A percentile compares a stretch with the other conserved stretches of the same genome.
Conservation (phyloP, 2,797 vertebrate genomes). For the Clarias laeviceps region DNA sequence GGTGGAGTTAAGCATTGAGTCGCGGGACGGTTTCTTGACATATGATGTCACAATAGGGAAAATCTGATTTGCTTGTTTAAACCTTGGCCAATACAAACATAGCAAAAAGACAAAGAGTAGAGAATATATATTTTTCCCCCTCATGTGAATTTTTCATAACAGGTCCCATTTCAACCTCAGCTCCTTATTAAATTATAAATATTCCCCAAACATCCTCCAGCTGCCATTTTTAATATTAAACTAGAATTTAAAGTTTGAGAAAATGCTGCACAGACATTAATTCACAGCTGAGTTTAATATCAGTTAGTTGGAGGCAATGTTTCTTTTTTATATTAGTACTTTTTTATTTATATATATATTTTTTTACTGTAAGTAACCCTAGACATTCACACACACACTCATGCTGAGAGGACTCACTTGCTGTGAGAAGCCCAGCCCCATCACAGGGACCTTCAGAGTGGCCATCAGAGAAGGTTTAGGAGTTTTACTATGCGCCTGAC, state of each 20-base stretch:
- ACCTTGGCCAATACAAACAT: too few species aligned
- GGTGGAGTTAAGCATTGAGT: too few species aligned
- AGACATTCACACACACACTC: slow-evolving; percentile 15
- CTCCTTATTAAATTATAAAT: background rate
- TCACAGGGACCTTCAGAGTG: slow-evolving; percentile 91
- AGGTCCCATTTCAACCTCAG: background rate
- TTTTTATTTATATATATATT: background rate
- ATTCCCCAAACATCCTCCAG: background rate
- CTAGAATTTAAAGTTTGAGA: background rate
- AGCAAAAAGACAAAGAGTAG: too few species aligned
- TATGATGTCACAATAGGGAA: too few species aligned
- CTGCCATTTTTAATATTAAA: background rate
- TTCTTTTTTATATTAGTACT: background rate
- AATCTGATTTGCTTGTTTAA: too few species aligned
- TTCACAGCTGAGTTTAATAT: background rate
- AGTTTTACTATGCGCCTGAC: slow-evolving; percentile 93
- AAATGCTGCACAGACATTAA: background rate
- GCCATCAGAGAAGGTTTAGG: slow-evolving; percentile 90
- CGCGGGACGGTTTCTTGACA: too few species aligned
- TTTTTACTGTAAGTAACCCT: background rate
- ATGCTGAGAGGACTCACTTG: slow-evolving; percentile 82
- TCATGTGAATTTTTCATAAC: too few species aligned
- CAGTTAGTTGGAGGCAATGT: background rate
- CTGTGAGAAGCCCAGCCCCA: slow-evolving; percentile 90
- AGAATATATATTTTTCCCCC: too few species aligned